Percentiles rank a stretch among this genome's conserved stretches.
Evolutionary conservation across 1,140 invertebrate species (phyloP).

Genomic region (Bursaphelenchus mucronatus): DNA sequence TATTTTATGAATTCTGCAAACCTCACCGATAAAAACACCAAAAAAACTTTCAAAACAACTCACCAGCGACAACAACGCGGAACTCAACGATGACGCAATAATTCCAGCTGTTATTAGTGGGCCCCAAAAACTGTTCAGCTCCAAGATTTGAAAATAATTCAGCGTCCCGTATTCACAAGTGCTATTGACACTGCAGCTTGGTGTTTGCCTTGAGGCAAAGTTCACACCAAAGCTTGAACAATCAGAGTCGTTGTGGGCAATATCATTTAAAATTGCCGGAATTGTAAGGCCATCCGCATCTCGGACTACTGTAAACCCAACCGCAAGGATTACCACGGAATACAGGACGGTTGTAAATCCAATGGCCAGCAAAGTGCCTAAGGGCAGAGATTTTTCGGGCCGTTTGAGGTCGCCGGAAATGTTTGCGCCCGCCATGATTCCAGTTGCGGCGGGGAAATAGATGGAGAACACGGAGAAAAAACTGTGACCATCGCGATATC

Average conservation of each 20-base stretch:
- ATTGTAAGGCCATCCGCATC: no score
- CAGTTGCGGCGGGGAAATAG: slow-evolving; percentile 91
- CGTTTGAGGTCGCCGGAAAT: slow-evolving; percentile 74
- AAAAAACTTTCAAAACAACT: slow-evolving; percentile 67
- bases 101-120: slow-evolving; percentile 88
- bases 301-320: no score
- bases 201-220: background rate
- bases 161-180: slow-evolving; percentile 72
- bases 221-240: no score
- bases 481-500: slow-evolving; percentile 69
- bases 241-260: no score
- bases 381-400: no score
- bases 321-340: no score
- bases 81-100: slow-evolving; percentile 89
- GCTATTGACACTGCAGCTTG: slow-evolving; percentile 32
- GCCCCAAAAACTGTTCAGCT: slow-evolving; percentile 80
- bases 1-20: no score
- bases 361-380: no score
- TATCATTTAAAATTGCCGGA: no score
- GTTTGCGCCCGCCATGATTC: slow-evolving; percentile 91
- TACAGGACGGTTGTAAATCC: no score
- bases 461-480: slow-evolving; percentile 91
- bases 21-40: no score
- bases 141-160: slow-evolving; percentile 76
- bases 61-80: slow-evolving; percentile 84